Evolutionary conservation across 1,140 invertebrate species (phyloP), one percentile per base, ranked within the genome.

Genomic region (Chironomus tepperi): DNA sequence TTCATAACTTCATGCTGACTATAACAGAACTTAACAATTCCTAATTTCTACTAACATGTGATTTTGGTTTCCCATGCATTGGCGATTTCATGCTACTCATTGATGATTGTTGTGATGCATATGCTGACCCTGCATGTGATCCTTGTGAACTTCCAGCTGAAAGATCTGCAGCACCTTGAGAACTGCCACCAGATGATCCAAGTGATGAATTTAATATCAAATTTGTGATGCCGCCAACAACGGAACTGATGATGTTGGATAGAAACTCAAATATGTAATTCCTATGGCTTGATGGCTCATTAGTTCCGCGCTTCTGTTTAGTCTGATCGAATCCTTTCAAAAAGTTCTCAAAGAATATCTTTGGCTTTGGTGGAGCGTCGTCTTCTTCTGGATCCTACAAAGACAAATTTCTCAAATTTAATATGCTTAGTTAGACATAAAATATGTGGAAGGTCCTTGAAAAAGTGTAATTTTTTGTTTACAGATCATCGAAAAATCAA

Each of bases 321-420:
- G 81, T 77, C 73, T 81, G 79, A 10, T 79, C 24, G 18, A 82
- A 82, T 43, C 78, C 78, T 70, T 75, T 78, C 0, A 82, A 65
- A 3, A 82, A 77, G 70, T 77, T 82, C 74, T 79, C 77, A 47
- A 79, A 75, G 7, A 82, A 82, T 7, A 78, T 74, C n/a, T 79
- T 67, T 7, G 81, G 81, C 43, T 81, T 79, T 2, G 79, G 78
- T 0, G 77, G 79, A 3, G 2, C 24, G 15, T 80, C 81, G 42
- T 82, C 81, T 9, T 82, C 80, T 24, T 82, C 81, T 7, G 81
- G 81, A 76, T 82, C 81, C 81, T 82, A 43, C 15, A 19, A 34
- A 34, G 24, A 34, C 1, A 34, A 1, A 34, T 34, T 34, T 34
- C 24, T 34, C 24, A 34, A 34, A 7, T 18, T 47, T 47, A 7